Evolutionary conservation across 1,140 invertebrate species (phyloP), one percentile per base, ranked within the genome.

Genomic region (Mactra quadrangularis): DNA sequence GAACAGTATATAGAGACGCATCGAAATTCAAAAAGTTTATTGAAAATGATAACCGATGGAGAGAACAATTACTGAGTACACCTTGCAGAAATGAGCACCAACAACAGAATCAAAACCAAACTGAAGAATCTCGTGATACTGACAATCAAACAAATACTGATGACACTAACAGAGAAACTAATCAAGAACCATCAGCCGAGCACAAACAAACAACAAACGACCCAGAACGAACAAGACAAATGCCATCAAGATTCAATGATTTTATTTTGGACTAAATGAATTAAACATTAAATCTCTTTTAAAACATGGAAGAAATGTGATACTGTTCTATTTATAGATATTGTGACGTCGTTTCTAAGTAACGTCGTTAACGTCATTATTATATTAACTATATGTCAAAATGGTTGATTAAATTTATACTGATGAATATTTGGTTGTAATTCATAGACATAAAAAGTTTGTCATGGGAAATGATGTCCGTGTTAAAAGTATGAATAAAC

Each of bases 291-390:
- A 53, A n/a, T 53, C 15, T 53, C 52, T 53, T n/a, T 53, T 53
- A 53, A 53, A n/a, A 53, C 52, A 53, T n/a, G 52, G 52, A 25
- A 53, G 52, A 53, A 53, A 53, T 53, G 41, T 47, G 41, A 47
- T 47, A 47, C 17, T 47, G 52, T 53, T 53, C 52, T 53, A 53
- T 53, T 53, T 53, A 9, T n/a, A n/a, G 22, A n/a, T 25, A 53
- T n/a, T 41, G 22, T n/a, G 52, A 53, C 52, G 52, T 53, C 52
- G 52, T 53, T 53, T 53, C 52, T 53, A 53, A 53, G 7, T 25
- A 19, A 53, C 52, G 52, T 53, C 22, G 22, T 25, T 53, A 53
- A 53, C 52, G 52, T 53, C 52, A 53, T 41, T 53, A 64, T 64
- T 33, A 19, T 64, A 29, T 33, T 33, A 31, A 29, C 31, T 64